Evolutionary conservation across 2,113 vertebrate genomes (phyloP).

Genomic region (Aphelocoma coerulescens): DNA sequence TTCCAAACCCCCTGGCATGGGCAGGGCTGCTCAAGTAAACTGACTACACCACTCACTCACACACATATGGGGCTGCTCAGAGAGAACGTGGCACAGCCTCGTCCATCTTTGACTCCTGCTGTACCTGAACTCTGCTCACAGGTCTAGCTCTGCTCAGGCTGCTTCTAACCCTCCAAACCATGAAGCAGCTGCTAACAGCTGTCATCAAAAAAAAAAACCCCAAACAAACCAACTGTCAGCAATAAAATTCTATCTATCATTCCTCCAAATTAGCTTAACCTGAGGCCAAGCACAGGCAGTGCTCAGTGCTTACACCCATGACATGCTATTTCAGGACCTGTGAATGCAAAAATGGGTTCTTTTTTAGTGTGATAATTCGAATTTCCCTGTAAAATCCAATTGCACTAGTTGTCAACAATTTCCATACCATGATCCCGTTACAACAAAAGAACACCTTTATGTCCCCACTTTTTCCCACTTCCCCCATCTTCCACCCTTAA

Average conservation of each 20-base stretch:
- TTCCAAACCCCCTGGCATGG: background rate
- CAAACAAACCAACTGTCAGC: background rate
- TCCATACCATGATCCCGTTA: background rate
- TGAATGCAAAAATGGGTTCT: background rate
- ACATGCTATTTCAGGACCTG: conserved; percentile 26
- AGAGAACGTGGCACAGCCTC: background rate
- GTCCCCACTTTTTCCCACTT: background rate
- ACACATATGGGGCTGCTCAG: background rate
- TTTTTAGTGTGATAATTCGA: background rate
- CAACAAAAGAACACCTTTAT: background rate
- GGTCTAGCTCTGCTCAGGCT: background rate
- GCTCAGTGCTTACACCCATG: conserved; percentile 1
- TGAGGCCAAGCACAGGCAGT: conserved; percentile 38
- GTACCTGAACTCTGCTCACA: background rate
- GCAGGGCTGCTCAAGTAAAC: background rate
- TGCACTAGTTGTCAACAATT: conserved; percentile 6
- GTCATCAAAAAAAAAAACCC: background rate
- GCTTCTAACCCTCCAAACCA: background rate
- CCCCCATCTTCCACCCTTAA: background rate
- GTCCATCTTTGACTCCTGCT: background rate
- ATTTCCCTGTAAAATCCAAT: conserved; percentile 41
- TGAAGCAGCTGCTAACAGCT: conserved; percentile 48
- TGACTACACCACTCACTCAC: background rate
- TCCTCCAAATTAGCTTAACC: conserved; percentile 54
- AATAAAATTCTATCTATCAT: conserved; percentile 45